Evolutionary conservation across 2,888 invertebrate genomes (phyloP).

Genomic region (Elmis aenea): DNA sequence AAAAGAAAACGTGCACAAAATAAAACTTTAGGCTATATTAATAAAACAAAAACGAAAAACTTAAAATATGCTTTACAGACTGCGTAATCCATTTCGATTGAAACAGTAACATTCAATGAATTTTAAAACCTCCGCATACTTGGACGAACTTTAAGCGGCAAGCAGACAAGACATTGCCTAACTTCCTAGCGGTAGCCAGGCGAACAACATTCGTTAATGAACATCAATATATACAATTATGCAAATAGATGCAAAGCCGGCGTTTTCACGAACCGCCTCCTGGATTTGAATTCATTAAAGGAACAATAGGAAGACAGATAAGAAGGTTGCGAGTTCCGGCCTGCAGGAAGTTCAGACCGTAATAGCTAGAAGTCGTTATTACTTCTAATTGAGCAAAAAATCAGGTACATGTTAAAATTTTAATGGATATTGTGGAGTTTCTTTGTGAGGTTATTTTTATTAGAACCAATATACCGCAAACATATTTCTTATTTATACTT

Average conservation of each 20-base stretch:
- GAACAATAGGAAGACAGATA: conserved; percentile 46
- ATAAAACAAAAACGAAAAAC: conserved; percentile 22
- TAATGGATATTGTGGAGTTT: too few species aligned
- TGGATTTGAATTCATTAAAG: conserved; percentile 46
- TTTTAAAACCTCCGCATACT: conserved; percentile 25
- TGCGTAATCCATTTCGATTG: conserved; percentile 38
- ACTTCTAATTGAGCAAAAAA: conserved; percentile 17
- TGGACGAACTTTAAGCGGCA: conserved; percentile 18
- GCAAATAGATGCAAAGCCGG: conserved; percentile 47
- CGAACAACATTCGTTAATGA: conserved; percentile 42
- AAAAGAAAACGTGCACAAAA: conserved; percentile 21
- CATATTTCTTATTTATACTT: too few species aligned
- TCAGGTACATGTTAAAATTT: too few species aligned
- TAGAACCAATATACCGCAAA: too few species aligned
- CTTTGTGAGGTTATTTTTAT: too few species aligned
- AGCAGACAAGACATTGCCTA: conserved; percentile 20
- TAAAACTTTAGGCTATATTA: conserved; percentile 17
- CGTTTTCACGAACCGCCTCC: conserved; percentile 44
- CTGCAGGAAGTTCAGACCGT: conserved; percentile 19
- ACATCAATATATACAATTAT: conserved; percentile 49
- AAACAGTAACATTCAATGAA: conserved; percentile 34
- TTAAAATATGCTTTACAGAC: conserved; percentile 35
- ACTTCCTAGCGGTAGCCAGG: conserved; percentile 20
- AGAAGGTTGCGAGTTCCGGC: conserved; percentile 39
- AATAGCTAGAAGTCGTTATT: conserved; percentile 17